A percentile compares a stretch with the other conserved stretches of the same genome.
These are phyloP conservation scores for Coregonus suidteri DNA, from an alignment of 2,797 vertebrate genomes.

Conservation along the genomic window DNA sequence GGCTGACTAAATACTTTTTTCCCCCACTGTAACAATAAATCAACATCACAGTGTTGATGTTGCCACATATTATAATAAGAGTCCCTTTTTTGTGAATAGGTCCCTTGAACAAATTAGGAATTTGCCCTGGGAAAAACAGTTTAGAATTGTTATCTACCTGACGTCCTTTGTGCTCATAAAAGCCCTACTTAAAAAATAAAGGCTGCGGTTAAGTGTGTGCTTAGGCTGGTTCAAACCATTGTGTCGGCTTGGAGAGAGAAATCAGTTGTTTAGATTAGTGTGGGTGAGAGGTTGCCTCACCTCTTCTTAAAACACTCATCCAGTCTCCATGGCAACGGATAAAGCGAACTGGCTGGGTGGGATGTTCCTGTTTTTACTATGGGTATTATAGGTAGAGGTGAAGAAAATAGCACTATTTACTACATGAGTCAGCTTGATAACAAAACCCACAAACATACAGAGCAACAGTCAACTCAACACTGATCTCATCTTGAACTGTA, in stretches of 20 bases:
- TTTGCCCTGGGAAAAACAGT: constrained; percentile 20
- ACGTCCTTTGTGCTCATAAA: constrained; percentile 27
- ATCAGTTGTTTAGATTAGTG: constrained; percentile 28
- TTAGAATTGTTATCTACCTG: constrained; percentile 18
- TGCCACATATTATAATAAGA: background rate
- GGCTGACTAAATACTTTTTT: too few relatives aligned
- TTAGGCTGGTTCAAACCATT: constrained; percentile 36
- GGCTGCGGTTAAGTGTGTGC: constrained; percentile 34
- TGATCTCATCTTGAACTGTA: background rate
- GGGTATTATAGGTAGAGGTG: background rate
- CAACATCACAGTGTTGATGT: background rate
- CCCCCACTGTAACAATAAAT: background rate
- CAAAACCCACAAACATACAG: background rate
- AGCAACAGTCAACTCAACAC: background rate
- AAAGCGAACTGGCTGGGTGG: background rate
- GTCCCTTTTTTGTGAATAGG: background rate
- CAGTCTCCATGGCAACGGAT: constrained; percentile 5
- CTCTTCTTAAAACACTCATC: constrained; percentile 29
- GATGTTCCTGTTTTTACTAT: background rate
- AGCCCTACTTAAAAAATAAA: constrained; percentile 42
- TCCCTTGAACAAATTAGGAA: background rate
- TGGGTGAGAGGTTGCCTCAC: constrained; percentile 6
- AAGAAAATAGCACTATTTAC: too few relatives aligned
- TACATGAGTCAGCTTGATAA: constrained; percentile 1
- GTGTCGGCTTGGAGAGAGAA: constrained; percentile 23